Evolutionary conservation across 2,888 invertebrate species (phyloP).

Genomic region (Nemurella pictetii): DNA sequence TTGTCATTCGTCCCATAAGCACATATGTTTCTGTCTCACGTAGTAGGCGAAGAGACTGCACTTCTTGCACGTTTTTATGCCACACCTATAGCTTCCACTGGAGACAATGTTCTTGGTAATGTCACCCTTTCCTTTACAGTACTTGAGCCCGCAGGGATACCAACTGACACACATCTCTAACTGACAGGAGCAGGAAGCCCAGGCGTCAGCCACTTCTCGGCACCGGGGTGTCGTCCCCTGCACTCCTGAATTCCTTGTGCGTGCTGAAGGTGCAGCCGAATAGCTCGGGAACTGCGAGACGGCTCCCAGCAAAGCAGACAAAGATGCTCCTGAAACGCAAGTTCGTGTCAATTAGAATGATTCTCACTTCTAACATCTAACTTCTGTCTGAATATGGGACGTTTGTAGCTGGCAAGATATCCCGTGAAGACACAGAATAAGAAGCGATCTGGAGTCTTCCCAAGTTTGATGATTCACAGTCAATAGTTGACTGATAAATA

Average conservation of each 20-base stretch:
- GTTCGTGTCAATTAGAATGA: too few relatives aligned
- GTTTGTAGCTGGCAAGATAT: too few relatives aligned
- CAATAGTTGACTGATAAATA: too few relatives aligned
- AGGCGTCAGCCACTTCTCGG: constrained; percentile 67
- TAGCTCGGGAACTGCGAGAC: constrained; percentile 70
- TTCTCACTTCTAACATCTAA: too few relatives aligned
- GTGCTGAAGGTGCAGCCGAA: constrained; percentile 52
- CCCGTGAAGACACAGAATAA: too few relatives aligned
- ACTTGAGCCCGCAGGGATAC: constrained; percentile 95
- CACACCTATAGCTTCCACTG: constrained; percentile 81
- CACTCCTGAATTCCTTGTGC: constrained; percentile 32
- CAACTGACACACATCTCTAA: constrained; percentile 89
- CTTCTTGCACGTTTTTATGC: constrained; percentile 92
- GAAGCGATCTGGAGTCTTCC: too few relatives aligned
- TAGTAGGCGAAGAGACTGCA: constrained; percentile 88
- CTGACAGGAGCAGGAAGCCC: constrained; percentile 80
- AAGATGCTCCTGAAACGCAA: constrained; percentile 63
- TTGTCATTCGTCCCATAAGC: constrained; percentile 78
- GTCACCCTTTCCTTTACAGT: constrained; percentile 82
- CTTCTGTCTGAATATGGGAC: too few relatives aligned
- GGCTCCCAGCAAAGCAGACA: constrained; percentile 70
- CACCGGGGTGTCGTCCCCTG: constrained; percentile 51
- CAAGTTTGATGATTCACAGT: too few relatives aligned
- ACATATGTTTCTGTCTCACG: constrained; percentile 79
- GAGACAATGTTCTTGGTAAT: constrained; percentile 56